These are phyloP conservation scores for Theretra japonica DNA, from an alignment of 2,888 invertebrate genomes.

Conservation along the genomic window DNA sequence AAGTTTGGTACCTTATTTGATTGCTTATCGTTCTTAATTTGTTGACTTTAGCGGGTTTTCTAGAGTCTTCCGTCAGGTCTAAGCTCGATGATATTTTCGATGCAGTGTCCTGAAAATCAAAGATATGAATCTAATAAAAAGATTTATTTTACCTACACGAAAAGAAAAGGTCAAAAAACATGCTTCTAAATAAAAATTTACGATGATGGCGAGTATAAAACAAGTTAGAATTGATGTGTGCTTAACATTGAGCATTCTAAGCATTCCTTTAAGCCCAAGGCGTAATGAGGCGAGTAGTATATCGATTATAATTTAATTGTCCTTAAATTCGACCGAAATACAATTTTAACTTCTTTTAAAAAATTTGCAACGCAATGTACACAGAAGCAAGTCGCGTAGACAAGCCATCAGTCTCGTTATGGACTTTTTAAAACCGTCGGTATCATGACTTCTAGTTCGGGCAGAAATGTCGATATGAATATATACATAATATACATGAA, in stretches of 20 bases:
- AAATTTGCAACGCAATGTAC: no score
- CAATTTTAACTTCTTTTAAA: no score
- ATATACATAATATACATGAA: no score
- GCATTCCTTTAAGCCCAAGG: constrained; percentile 19
- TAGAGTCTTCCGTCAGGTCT: constrained; percentile 82
- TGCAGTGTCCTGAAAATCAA: constrained; percentile 77
- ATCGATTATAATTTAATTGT: neutral
- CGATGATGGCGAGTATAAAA: neutral
- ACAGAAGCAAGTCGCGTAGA: no score
- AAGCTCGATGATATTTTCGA: constrained; percentile 86
- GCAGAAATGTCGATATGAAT: no score
- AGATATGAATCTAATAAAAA: constrained; percentile 16
- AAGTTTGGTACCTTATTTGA: constrained; percentile 87
- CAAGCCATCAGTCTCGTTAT: no score
- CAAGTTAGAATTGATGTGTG: neutral
- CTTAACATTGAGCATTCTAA: neutral
- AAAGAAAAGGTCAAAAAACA: neutral
- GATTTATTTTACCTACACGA: neutral
- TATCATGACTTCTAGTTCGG: no score
- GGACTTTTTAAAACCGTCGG: no score
- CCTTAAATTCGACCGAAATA: no score
- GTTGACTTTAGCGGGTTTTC: constrained; percentile 86
- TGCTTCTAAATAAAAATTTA: constrained; percentile 22
- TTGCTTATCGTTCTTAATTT: constrained; percentile 89
- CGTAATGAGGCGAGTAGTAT: neutral